Evolutionary conservation across 1,140 invertebrate species (phyloP), one percentile per base, ranked within the genome.

Genomic region (Bombus impatiens): DNA sequence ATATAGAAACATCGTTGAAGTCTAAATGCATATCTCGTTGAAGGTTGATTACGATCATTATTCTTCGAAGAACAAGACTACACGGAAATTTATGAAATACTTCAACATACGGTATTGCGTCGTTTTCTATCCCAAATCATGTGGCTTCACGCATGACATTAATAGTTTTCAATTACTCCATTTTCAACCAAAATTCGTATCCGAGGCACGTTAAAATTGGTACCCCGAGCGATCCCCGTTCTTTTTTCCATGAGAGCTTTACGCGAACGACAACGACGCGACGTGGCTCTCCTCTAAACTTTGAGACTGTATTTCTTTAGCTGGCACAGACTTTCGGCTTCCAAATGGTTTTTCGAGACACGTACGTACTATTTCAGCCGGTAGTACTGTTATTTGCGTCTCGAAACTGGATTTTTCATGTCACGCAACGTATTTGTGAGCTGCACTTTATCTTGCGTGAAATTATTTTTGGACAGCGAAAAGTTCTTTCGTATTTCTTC

Each of bases 171-270:
- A 77, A 78, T 78, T 53, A 47, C 80, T 35, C 74, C 62, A 78
- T 68, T 78, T 53, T 40, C 10, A 67, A 18, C 15, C 59, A 40
- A 83, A 57, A 62, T 83, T 83, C 74, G 74, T 83, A 83, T 67
- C 59, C 82, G 74, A 57, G 82, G 74, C 62, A 83, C 82, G 82
- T 83, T 40, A 68, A 62, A 77, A 83, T 67, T 40, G 62, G 74
- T 42, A 53, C 25, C 22, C 25, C 22, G 47, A 74, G 53, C 65
- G 74, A 78, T 77, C 74, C 18, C 42, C 32, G 47, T 53, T 22
- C 18, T 53, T 53, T 18, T 6, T 22, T 53, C 18, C 47, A 53
- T 15, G 18, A 37, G 22, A 75, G 71, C 57, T 65, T 80, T 75
- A 62, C 53, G 6, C 5, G 53, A 37, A 37, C 75, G 37, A 53